phyloP scores from a whole-genome alignment of 2,113 vertebrate species.

The Arvicanthis niloticus region DNA sequence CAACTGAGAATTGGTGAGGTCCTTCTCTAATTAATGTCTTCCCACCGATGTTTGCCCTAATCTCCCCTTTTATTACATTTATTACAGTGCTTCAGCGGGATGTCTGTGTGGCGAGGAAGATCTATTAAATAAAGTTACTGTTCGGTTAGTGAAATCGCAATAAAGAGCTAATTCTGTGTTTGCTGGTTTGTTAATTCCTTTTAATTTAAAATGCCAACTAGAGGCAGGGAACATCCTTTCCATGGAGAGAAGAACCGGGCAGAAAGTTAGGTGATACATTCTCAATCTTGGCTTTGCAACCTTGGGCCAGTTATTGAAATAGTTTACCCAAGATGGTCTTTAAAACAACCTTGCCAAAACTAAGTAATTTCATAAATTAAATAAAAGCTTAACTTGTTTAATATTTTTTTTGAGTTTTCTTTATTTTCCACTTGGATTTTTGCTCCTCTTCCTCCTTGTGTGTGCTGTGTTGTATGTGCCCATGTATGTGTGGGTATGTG shows the following conservation, averaged over 20 bases:
- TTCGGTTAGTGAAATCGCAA: constrained; percentile 77
- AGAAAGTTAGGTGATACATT: not conserved
- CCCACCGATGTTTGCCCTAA: constrained; percentile 79
- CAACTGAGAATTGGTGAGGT: constrained; percentile 78
- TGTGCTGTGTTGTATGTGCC: not conserved
- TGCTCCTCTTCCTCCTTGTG: not conserved
- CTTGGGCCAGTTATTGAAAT: not conserved
- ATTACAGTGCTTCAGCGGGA: constrained; percentile 78
- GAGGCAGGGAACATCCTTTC: constrained; percentile 29
- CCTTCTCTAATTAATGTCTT: constrained; percentile 83
- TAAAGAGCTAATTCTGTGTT: constrained; percentile 73
- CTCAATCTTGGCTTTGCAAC: not conserved
- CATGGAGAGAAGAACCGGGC: not conserved
- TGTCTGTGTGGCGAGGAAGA: constrained; percentile 72
- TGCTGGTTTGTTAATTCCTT: constrained; percentile 77
- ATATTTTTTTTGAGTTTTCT: constrained; percentile 13
- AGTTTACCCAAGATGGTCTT: not conserved
- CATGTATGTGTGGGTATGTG: not conserved
- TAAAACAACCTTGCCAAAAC: not conserved
- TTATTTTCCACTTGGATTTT: not conserved
- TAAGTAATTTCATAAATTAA: not conserved
- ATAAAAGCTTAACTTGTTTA: not conserved
- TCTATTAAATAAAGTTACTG: constrained; percentile 78
- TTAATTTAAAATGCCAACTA: constrained; percentile 69
- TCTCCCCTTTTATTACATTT: constrained; percentile 83